These are phyloP conservation scores for Micromys minutus DNA, from an alignment of 2,113 vertebrate species.

Conservation along the genomic window DNA sequence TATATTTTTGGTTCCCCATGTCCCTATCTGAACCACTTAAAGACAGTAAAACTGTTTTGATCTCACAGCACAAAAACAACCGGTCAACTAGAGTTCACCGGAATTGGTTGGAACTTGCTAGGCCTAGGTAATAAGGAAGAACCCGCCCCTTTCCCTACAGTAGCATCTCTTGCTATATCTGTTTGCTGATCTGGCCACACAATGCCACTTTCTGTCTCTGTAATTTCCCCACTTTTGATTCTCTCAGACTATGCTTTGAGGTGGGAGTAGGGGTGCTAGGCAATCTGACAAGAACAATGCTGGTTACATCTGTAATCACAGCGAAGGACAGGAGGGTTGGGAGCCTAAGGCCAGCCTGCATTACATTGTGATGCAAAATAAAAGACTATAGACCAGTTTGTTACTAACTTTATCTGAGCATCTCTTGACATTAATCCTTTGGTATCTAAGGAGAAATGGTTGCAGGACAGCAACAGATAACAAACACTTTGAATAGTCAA, in stretches of 20 bases:
- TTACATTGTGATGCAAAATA: background rate
- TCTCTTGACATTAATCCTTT: background rate
- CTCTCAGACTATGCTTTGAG: background rate
- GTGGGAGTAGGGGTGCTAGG: background rate
- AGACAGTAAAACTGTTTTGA: background rate
- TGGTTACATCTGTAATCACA: too few species aligned
- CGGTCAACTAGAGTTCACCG: background rate
- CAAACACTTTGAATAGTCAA: background rate
- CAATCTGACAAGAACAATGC: background rate
- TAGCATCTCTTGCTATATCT: background rate
- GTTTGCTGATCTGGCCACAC: background rate
- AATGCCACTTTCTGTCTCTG: background rate
- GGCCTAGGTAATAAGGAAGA: background rate
- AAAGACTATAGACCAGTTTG: background rate
- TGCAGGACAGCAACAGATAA: background rate
- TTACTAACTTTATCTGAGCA: background rate
- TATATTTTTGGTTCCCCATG: background rate
- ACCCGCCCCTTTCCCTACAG: background rate
- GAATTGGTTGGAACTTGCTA: background rate
- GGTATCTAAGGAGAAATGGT: too few species aligned
- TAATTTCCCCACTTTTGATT: background rate
- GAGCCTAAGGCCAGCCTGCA: background rate
- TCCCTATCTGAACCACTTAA: background rate
- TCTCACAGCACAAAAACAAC: background rate
- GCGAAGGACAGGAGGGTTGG: too few species aligned